Conservation (phyloP, 2,113 vertebrate species). For the Anoura caudifer region DNA sequence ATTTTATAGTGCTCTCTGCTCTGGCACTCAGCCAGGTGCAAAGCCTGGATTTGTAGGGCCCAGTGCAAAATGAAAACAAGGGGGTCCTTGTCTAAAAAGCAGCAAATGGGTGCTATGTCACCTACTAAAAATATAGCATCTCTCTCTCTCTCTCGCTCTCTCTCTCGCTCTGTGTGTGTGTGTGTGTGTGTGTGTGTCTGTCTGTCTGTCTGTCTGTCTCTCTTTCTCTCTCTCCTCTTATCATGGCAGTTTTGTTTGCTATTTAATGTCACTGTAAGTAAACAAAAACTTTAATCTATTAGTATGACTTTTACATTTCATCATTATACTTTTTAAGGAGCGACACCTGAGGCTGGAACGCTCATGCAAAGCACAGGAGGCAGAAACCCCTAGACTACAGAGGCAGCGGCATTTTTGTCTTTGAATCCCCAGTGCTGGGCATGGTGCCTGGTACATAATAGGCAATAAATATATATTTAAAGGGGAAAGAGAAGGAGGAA, state of each 20-base stretch:
- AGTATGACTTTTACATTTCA: constrained; percentile 3
- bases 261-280: not conserved
- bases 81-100: not conserved
- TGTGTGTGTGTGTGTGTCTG: no score
- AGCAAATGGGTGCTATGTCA: not conserved
- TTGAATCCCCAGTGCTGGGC: not conserved
- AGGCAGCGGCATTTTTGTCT: not conserved
- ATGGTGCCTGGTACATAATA: not conserved
- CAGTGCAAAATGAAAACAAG: not conserved
- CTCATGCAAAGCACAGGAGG: not conserved
- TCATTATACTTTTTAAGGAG: constrained; percentile 8
- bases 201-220: not conserved
- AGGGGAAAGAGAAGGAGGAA: not conserved
- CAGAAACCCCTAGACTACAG: not conserved
- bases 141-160: not conserved
- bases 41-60: not conserved
- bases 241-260: not conserved
- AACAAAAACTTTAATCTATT: not conserved
- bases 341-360: not conserved
- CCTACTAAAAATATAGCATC: not conserved
- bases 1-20: not conserved
- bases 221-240: not conserved
- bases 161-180: no score
- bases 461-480: not conserved
- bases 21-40: not conserved